Base-by-base conservation (phyloP, 2,888 invertebrate genomes). In the Hybos culiciformis region DNA sequence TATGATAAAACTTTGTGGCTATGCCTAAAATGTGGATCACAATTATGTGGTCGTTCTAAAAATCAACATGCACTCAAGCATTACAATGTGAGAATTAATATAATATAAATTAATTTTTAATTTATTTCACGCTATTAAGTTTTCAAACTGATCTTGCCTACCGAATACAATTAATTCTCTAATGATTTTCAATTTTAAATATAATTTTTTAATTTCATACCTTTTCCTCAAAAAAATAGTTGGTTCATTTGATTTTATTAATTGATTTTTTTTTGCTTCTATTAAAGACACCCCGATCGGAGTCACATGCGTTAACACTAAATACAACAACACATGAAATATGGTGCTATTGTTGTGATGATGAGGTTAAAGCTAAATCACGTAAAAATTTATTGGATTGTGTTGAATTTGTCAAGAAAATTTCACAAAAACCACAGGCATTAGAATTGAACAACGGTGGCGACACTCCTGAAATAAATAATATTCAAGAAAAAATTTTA, bases 331-430 rank as follows among this genome's bases (percentile, higher is more conserved):
- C 73, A 18, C 83, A 81, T 75, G 74, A 71, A 44, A 71, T 85
- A 20, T 85, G 83, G 75, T 90, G 88, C 66, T 85, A 84, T 57
- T 72, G 72, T 43, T 90, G 88, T 66, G 77, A 82, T 56, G 73
- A 71, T 53, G 78, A 81, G 63, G 72, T 87, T 14, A 71, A 72
- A 42, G 63, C 74, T 9, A 56, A 58, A 67, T 70, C 59, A 49
- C 68, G 74, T 37, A 79, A 78, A 60, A 81, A 80, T 57, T 69
- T 90, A 2, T 70, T 75, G 36, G 84, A 86, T 57, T 78, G 80
- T 58, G 74, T 85, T 41, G 83, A 85, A 51, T 76, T 78, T 56
- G 68, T 85, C 14, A 79, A 78, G 54, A 80, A 78, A 50, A 70
- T 74, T 43, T 58, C 58, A 3, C 58, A 59, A 31, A 60, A 59